Evolutionary conservation across 1,140 invertebrate species (phyloP).

Genomic region (Pseudachorutes palmiensis): DNA sequence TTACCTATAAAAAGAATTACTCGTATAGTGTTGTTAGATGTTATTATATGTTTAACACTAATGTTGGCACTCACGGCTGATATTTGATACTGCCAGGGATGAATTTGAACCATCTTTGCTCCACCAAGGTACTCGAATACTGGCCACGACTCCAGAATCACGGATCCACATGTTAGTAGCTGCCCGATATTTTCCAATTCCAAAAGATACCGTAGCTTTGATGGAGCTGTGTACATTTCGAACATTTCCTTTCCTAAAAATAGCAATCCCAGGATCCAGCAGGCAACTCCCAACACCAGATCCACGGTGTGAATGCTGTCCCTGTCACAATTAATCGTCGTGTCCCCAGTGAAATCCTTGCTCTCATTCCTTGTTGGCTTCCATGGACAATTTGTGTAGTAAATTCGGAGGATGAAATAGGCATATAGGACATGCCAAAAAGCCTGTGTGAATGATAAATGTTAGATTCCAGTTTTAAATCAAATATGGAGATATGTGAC

Average conservation of each 20-base stretch:
- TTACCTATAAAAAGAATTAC: neutral
- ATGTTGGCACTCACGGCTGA: neutral
- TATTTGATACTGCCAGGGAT: neutral
- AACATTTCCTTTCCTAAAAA: neutral
- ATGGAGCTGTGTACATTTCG: neutral
- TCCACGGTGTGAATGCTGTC: neutral
- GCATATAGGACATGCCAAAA: neutral
- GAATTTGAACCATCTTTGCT: neutral
- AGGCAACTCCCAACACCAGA: neutral
- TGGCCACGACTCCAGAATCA: neutral
- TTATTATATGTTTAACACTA: neutral
- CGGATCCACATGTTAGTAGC: neutral
- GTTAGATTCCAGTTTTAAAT: neutral
- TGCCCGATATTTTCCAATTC: neutral
- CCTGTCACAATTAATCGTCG: neutral
- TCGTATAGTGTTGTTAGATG: neutral
- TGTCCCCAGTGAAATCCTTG: neutral
- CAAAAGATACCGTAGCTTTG: neutral
- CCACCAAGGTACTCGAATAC: neutral
- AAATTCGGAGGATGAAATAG: neutral
- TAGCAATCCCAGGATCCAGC: neutral
- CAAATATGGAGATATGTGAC: neutral
- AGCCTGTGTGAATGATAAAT: neutral
- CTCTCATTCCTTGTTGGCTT: neutral
- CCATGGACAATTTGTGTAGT: neutral